These are phyloP conservation scores for Acinonyx jubatus DNA, from an alignment of 2,113 vertebrate genomes.

Conservation along the genomic window DNA sequence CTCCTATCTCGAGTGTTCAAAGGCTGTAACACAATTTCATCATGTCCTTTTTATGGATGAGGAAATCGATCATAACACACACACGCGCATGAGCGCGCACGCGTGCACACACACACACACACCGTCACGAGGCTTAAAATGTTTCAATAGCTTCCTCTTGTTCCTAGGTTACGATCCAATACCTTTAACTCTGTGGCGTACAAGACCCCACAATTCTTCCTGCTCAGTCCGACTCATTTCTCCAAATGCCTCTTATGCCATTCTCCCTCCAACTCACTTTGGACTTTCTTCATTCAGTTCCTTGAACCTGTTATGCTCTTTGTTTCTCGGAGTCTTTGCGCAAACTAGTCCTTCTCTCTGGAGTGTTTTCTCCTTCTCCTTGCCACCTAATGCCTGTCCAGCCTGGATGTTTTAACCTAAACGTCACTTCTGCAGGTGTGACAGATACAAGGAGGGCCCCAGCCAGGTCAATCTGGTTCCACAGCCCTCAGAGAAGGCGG, in stretches of 20 bases:
- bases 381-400: background rate
- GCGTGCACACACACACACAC: background rate
- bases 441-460: background rate
- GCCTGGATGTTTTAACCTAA: background rate
- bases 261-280: background rate
- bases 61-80: background rate
- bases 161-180: background rate
- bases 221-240: background rate
- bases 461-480: background rate
- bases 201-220: background rate
- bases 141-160: constrained; percentile 6
- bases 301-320: background rate
- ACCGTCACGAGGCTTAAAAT: background rate
- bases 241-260: background rate
- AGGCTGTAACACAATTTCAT: background rate
- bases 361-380: background rate
- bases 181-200: background rate
- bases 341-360: background rate
- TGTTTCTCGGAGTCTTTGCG: background rate
- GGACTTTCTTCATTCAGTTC: background rate
- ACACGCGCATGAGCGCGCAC: no score
- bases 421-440: background rate
- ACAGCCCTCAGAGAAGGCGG: background rate
- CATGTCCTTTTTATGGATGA: background rate
- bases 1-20: background rate